phyloP scores from a whole-genome alignment of 1,140 invertebrate genomes.

The Drosophila kurseongensis region DNA sequence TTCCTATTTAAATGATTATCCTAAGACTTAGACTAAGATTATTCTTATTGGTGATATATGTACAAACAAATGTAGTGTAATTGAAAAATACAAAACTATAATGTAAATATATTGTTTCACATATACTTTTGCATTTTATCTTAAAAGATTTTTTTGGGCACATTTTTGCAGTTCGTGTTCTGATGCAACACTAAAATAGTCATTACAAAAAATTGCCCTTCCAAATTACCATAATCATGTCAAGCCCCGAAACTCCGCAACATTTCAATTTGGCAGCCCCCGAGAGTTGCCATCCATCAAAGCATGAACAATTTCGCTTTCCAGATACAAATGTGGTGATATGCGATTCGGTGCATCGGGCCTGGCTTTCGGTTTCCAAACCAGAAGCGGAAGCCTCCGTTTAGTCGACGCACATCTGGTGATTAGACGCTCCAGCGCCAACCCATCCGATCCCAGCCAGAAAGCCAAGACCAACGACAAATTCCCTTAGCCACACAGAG shows the following conservation, averaged over 20 bases:
- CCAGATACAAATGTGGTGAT: slow-evolving; percentile 45
- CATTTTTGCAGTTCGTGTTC: no score
- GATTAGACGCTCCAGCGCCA: slow-evolving; percentile 55
- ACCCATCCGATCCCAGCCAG: slow-evolving; percentile 23
- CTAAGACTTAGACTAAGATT: no score
- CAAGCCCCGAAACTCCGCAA: slow-evolving; percentile 31
- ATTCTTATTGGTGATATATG: no score
- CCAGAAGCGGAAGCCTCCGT: slow-evolving; percentile 58
- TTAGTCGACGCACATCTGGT: slow-evolving; percentile 47
- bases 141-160: no score
- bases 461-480: slow-evolving; percentile 21
- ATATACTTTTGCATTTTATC: no score
- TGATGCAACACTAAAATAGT: slow-evolving; percentile 15
- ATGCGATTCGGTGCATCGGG: slow-evolving; percentile 44
- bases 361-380: slow-evolving; percentile 63
- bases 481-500: slow-evolving; percentile 6
- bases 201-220: slow-evolving; percentile 16
- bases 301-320: slow-evolving; percentile 61
- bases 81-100: no score
- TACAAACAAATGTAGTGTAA: no score
- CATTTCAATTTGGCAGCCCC: slow-evolving; percentile 50
- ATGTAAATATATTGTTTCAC: no score
- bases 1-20: no score
- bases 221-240: slow-evolving; percentile 38
- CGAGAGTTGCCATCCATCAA: slow-evolving; percentile 35